Evolutionary conservation across 2,797 vertebrate species (phyloP).

Genomic region (Enteromius trimaculatus): DNA sequence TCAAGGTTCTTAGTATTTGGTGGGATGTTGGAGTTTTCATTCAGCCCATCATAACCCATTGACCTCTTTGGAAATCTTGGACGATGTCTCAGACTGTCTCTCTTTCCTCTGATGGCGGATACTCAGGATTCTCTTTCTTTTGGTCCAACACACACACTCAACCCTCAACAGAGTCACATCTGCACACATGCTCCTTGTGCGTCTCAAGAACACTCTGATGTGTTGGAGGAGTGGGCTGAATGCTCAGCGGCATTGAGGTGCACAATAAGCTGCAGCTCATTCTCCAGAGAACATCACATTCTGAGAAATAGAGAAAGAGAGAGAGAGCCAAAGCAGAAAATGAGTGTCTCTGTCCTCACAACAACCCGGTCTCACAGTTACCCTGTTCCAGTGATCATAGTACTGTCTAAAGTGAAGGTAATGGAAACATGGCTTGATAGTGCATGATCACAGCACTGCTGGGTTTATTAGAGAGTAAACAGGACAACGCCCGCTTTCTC

Average conservation of each 20-base stretch:
- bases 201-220: constrained; percentile 38
- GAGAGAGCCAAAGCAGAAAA: constrained; percentile 24
- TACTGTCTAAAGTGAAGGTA: constrained; percentile 23
- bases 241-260: constrained; percentile 39
- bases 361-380: neutral
- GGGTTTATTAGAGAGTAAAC: constrained; percentile 22
- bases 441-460: constrained; percentile 23
- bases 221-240: constrained; percentile 46
- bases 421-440: constrained; percentile 10
- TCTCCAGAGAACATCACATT: constrained; percentile 41
- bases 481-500: constrained; percentile 21
- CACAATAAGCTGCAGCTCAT: constrained; percentile 48
- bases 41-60: neutral
- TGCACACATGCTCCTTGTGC: constrained; percentile 31
- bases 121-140: constrained; percentile 4
- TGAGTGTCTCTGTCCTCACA: neutral
- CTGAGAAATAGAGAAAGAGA: neutral
- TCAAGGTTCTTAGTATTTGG: constrained; percentile 6
- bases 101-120: neutral
- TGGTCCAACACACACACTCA: constrained; percentile 20
- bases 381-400: constrained; percentile 28
- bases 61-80: constrained; percentile 8
- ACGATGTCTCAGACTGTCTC: constrained; percentile 13
- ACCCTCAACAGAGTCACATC: constrained; percentile 26
- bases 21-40: constrained; percentile 13